Base-by-base conservation (phyloP, 2,113 vertebrate genomes). In the Speoplatyrhinus poulsoni region DNA sequence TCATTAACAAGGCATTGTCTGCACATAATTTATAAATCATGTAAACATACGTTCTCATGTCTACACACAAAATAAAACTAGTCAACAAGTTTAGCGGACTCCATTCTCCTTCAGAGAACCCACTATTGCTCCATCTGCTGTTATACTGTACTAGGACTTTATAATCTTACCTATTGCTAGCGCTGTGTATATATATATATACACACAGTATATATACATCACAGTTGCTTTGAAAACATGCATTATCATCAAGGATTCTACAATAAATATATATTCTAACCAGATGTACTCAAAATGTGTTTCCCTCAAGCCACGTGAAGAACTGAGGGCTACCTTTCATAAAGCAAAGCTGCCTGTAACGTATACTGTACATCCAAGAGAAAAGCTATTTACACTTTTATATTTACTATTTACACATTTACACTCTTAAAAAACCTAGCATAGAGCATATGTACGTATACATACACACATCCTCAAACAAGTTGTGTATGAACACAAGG, bases 1-100 rank as follows among this genome's bases (percentile, higher is more conserved):
- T 85, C 83, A 72, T 83, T 70, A 82, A 68, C 63, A 76, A 81
- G 75, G 83, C 66, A 69, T 85, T 78, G 84, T 73, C 80, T 71
- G 80, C 72, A 89, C 79, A 70, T 87, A 81, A 83, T 82, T 88
- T 88, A 83, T 84, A 81, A 81, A 85, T 90, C 89, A 85, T 75
- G 85, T 73, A 48, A 68, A 26, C 26, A 77, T 84, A 79, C 85
- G 74, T 78, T 36, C 9, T 47, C 79, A 72, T 62, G 72, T 83
- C 81, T 72, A 79, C 80, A 82, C 73, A 72, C 74, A 41, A 41
- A 41, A 70, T 68, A 80, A 76, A 89, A 76, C 72, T 73, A 84
- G 79, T 81, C 80, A 80, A 65, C 60, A 70, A 62, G 72, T 79
- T 76, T 84, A 64, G 73, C 65, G 81, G 73, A 67, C 13, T 73